Evolutionary conservation across 1,140 invertebrate genomes (phyloP).

Genomic region (Lasioglossum albipes): DNA sequence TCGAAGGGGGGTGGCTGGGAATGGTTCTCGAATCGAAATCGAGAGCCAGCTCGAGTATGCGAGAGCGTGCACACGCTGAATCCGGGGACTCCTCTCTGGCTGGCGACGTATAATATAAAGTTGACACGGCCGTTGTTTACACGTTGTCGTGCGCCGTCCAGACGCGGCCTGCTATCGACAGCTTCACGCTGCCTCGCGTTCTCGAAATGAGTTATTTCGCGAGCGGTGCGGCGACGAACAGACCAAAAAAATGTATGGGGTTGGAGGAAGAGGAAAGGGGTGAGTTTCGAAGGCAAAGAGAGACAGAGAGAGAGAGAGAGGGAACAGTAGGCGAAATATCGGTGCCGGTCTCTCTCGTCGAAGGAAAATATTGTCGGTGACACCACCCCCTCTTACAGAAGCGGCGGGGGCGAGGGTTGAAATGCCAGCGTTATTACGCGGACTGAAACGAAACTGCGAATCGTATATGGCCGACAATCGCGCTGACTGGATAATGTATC

Average conservation of each 20-base stretch:
- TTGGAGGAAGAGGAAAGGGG: not conserved
- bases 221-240: slow-evolving; percentile 21
- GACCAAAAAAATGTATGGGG: not conserved
- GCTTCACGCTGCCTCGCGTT: slow-evolving; percentile 61
- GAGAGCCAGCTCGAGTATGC: slow-evolving; percentile 17
- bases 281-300: too few relatives aligned
- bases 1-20: too few relatives aligned
- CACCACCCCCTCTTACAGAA: slow-evolving; percentile 58
- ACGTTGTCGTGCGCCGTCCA: slow-evolving; percentile 58
- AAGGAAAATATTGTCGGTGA: slow-evolving; percentile 66
- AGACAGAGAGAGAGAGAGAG: not conserved
- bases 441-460: slow-evolving; percentile 60
- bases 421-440: slow-evolving; percentile 61
- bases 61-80: too few relatives aligned
- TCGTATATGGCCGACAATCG: slow-evolving; percentile 59
- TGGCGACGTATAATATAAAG: slow-evolving; percentile 22
- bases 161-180: slow-evolving; percentile 67
- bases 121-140: slow-evolving; percentile 65
- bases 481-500: slow-evolving; percentile 65
- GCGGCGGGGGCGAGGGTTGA: slow-evolving; percentile 51
- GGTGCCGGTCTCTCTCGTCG: slow-evolving; percentile 55
- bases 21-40: not conserved
- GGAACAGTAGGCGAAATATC: slow-evolving; percentile 42
- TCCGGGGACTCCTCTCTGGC: not conserved
- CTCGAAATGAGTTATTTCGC: slow-evolving; percentile 68